Base-by-base conservation (phyloP, 2,113 vertebrate genomes). In the Sigmodon hispidus region DNA sequence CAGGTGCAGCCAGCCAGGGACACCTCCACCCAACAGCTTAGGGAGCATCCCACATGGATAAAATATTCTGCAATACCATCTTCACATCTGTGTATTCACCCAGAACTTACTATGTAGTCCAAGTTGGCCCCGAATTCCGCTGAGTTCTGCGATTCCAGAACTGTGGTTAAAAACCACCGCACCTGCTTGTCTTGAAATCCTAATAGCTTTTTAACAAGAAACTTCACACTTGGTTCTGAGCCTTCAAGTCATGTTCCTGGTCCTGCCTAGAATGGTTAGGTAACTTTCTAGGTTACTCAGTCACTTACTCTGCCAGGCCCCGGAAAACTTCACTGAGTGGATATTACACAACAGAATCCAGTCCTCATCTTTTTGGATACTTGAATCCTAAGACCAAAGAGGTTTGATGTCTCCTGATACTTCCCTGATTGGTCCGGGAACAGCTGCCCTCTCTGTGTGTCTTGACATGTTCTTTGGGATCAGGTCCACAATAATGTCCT, bases 11-110 rank as follows among this genome's bases (percentile, higher is more conserved):
- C 2, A 4, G 61, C 34, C 5, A 6, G 43, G 13, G 50, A 29
- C 67, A 36, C 19, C 6, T 19, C 0, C 0, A 31, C 40, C 59
- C 40, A 43, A 2, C 59, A 2, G 13, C 16, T 70, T 13, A n/a
- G 34, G 79, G 29, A 21, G 16, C 4, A 7, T 11, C 5, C 15
- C 52, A 34, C 1, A 55, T 87, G 24, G 36, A 83, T n/a, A 43
- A 26, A 43, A 65, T 22, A 43, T 19, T 59, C 22, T 22, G 22
- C 5, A 19, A 29, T 52, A 7, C 61, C 15, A 34, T 31, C 81
- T 81, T 84, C 10, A 31, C 57, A 45, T 45, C 29, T 63, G n/a
- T 29, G 24, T 43, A 36, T n/a, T 73, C 52, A 10, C 36, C 50
- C 43, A n/a, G 52, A 73, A 31, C 69, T 57, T 52, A 43, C 26